Evolutionary conservation across 2,888 invertebrate species (phyloP).

Genomic region (Hofmannophila pseudospretella): DNA sequence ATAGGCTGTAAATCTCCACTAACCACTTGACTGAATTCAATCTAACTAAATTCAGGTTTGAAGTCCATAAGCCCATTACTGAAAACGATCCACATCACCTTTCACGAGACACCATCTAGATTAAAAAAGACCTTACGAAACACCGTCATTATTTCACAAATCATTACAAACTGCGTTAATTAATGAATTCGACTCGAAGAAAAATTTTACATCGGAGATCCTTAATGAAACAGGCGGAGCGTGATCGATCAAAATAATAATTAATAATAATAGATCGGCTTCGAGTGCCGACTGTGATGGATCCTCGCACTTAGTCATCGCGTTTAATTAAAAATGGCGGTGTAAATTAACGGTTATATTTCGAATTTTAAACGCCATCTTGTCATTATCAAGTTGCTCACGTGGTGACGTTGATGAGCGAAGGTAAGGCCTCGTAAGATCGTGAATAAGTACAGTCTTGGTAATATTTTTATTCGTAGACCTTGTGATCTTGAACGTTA

Average conservation of each 20-base stretch:
- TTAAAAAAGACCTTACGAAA: conserved; percentile 1
- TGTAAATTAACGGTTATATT: conserved; percentile 67
- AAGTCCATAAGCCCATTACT: too few species aligned
- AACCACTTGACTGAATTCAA: too few species aligned
- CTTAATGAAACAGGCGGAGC: conserved; percentile 69
- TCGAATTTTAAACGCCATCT: conserved; percentile 45
- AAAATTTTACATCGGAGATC: conserved; percentile 46
- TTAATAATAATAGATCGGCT: conserved; percentile 72
- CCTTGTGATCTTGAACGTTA: too few species aligned
- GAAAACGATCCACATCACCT: too few species aligned
- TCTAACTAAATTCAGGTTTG: too few species aligned
- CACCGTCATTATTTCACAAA: neutral
- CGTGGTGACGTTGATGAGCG: too few species aligned
- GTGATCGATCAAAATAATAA: conserved; percentile 76
- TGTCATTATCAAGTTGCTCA: conserved; percentile 47
- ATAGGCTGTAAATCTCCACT: too few species aligned
- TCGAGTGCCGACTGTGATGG: conserved; percentile 60
- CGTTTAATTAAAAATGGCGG: conserved; percentile 72
- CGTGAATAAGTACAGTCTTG: too few species aligned
- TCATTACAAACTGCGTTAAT: conserved; percentile 43
- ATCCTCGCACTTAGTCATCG: conserved; percentile 72
- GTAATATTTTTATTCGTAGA: too few species aligned
- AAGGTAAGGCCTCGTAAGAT: too few species aligned
- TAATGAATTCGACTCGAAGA: conserved; percentile 51
- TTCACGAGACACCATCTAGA: too few species aligned